A percentile compares a stretch with the other conserved stretches of the same genome.
These are phyloP conservation scores for Drosophila watanabei DNA, from an alignment of 1,140 invertebrate genomes.

Conservation along the genomic window DNA sequence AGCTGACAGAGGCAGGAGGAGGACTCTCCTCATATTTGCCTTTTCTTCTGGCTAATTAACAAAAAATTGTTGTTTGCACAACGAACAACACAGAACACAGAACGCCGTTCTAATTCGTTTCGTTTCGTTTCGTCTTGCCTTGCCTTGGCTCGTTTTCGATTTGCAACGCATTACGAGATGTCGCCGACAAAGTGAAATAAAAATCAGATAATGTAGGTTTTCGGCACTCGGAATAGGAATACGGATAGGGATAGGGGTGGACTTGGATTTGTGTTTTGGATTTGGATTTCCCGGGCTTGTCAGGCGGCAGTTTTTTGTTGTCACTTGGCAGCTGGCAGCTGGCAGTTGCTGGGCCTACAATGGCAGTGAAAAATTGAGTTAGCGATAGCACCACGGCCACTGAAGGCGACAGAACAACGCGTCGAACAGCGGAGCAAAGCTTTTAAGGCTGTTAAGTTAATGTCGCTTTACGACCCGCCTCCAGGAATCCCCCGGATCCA, in stretches of 20 bases:
- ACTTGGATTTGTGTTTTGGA: constrained; percentile 12
- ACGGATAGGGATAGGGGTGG: not conserved
- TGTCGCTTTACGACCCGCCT: constrained; percentile 53
- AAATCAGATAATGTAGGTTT: constrained; percentile 73
- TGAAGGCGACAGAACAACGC: not conserved
- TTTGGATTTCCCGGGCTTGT: constrained; percentile 19
- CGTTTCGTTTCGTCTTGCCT: not conserved
- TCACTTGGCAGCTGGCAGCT: constrained; percentile 5
- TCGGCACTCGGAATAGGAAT: constrained; percentile 37
- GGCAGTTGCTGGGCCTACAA: constrained; percentile 41
- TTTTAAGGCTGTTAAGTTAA: constrained; percentile 74
- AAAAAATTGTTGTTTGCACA: constrained; percentile 75
- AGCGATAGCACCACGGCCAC: constrained; percentile 48
- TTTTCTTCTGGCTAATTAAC: constrained; percentile 67
- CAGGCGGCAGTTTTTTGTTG: constrained; percentile 15
- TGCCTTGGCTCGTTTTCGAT: constrained; percentile 57
- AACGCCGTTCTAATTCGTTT: constrained; percentile 4
- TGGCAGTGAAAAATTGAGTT: constrained; percentile 78
- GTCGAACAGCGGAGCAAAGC: constrained; percentile 60
- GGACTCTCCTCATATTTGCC: constrained; percentile 21
- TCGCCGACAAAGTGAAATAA: constrained; percentile 67
- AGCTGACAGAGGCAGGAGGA: not conserved
- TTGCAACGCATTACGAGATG: constrained; percentile 78
- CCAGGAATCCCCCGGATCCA: not conserved
- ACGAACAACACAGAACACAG: constrained; percentile 12